Evolutionary conservation across 2,797 vertebrate species (phyloP).

Genomic region (Chelmon rostratus): DNA sequence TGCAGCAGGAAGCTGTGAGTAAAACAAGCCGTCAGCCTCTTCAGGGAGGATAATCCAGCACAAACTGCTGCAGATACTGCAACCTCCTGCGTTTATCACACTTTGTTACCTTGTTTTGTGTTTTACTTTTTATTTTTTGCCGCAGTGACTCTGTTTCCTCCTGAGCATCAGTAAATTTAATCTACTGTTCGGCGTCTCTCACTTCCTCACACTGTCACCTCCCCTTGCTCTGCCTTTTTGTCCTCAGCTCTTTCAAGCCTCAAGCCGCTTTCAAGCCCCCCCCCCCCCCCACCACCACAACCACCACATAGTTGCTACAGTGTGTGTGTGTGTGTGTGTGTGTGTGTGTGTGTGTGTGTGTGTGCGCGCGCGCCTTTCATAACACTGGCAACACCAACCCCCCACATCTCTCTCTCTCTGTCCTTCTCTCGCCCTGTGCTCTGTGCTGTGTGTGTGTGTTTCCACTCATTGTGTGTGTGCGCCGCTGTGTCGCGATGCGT

Average conservation of each 20-base stretch:
- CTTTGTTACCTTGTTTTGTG: neutral
- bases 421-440: neutral
- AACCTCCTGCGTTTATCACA: neutral
- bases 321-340: constrained; percentile 14
- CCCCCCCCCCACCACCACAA: no score
- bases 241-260: constrained; percentile 49
- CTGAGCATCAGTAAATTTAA: constrained; percentile 18
- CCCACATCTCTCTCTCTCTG: neutral
- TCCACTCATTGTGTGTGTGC: constrained; percentile 9
- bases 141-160: constrained; percentile 6
- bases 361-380: neutral
- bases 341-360: constrained; percentile 1
- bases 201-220: constrained; percentile 16
- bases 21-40: neutral
- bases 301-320: neutral
- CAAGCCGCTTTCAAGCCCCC: no score
- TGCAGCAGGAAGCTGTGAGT: neutral
- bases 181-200: constrained; percentile 12
- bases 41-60: neutral
- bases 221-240: constrained; percentile 21
- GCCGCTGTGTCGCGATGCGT: constrained; percentile 51
- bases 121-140: neutral
- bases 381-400: neutral
- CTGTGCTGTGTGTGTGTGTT: constrained; percentile 1
- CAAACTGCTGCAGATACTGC: neutral